Base-by-base conservation (phyloP, 2,888 invertebrate species). In the Acronicta aceris region DNA sequence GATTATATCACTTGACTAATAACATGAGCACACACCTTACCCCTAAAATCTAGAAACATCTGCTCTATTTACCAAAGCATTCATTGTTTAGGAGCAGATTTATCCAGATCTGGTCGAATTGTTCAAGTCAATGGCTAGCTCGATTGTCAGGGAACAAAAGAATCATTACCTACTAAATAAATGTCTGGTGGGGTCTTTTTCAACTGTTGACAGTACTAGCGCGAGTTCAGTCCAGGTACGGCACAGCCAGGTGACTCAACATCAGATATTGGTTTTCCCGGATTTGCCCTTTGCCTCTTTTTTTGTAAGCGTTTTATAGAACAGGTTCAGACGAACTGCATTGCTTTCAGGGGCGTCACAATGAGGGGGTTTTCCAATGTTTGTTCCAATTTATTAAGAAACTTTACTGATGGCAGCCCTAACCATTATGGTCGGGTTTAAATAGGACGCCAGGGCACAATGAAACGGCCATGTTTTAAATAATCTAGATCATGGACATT, bases 401-500 rank as follows among this genome's bases (percentile, higher is more conserved):
- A 30, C 9, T 30, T 9, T 30, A 30, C 33, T 5, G 33, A 33
- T 12, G 12, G 33, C 33, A 33, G 12, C 12, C 5, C 33, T 12
- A 33, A 2, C 12, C 12, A 33, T 42, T 52, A 55, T 40, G 38
- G 21, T 48, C 41, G 54, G 45, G 15, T 38, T 47, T 30, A 50
- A 66, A 71, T 48, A 71, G 49, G 17, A 36, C 21, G 36, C 30
- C 17, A 42, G 16, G 53, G 69, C 41, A 70, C 53, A 69, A 57
- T 63, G 69, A 43, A 54, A 10, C 55, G 46, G 30, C 46, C 42
- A 48, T 48, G 60, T 67, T 38, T 42, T 47, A 52, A 48, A 48
- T 49, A 45, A 33, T 68, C 50, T 69, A 48, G 70, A 74, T 48
- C 74, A 63, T 42, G 69, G 74, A 53, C 64, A 47, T 53, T 25